Evolutionary conservation across 1,140 invertebrate genomes (phyloP), one percentile per base, ranked within the genome.

Genomic region (Asbolus verrucosus): DNA sequence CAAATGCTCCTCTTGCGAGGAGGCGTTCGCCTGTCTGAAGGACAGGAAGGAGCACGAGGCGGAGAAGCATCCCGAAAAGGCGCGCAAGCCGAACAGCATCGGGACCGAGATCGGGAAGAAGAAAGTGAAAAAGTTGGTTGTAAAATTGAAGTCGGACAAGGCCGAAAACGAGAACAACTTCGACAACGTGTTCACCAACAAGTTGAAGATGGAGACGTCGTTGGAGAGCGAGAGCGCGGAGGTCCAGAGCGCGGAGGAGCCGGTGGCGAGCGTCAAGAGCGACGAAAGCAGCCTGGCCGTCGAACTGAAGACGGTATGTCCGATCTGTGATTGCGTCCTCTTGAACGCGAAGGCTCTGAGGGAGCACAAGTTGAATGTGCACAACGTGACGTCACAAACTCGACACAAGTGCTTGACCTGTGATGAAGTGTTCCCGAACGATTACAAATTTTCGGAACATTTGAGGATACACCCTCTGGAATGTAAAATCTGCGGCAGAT

Each of bases 391-490:
- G 1, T 3, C 61, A 16, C 67, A 74, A 0, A 38, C 63, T 6
- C 72, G 68, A 41, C 70, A 78, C 27, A 85, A 84, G 69, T 87
- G 88, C 73, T 84, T 84, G 60, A 85, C 87, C 11, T 90, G 88
- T 69, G 84, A 85, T 27, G 86, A 88, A 69, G 84, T 85, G 62
- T 89, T 89, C 67, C 77, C 83, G 0, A 87, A 83, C 0, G 87
- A 90, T 11, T 79, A 82, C 0, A 81, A 85, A 0, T 92, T 88
- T 75, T 87, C 90, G 69, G 84, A 84, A 0, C 92, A 93, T 79
- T 81, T 93, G 2, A 90, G 90, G 71, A 86, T 90, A 31, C 92
- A 94, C 80, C 92, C 92, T 0, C 84, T 93, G 14, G 91, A 93
- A 77, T 94, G 92, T 75, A 85, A 87, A 15, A 88, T 90, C 19